A percentile compares a stretch with the other conserved stretches of the same genome.
Conservation (phyloP, 2,113 vertebrate species). For the Tenebrosternarchus preto region DNA sequence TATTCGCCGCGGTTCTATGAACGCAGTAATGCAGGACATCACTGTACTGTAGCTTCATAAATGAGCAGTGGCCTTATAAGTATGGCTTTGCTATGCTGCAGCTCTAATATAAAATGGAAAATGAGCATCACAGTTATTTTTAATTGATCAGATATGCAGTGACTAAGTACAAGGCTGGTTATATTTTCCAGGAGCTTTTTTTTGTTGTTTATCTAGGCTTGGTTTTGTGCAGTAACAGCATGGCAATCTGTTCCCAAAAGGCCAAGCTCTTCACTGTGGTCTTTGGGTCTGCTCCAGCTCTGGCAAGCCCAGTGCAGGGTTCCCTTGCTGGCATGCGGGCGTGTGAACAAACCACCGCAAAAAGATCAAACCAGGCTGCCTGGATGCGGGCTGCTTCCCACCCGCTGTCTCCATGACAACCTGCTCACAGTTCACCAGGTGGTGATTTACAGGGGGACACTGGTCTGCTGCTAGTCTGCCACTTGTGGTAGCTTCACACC, state of each 20-base stretch:
- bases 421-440: slow-evolving; percentile 57
- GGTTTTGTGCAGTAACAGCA: slow-evolving; percentile 20
- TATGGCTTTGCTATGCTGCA: slow-evolving; percentile 10
- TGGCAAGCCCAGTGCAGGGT: slow-evolving; percentile 30
- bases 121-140: slow-evolving; percentile 1
- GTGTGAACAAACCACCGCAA: slow-evolving; percentile 53
- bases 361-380: slow-evolving; percentile 49
- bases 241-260: slow-evolving; percentile 2
- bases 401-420: slow-evolving; percentile 68
- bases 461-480: slow-evolving; percentile 47
- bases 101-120: slow-evolving; percentile 2
- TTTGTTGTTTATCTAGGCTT: slow-evolving; percentile 46
- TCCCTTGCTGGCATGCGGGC: slow-evolving; percentile 54
- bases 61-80: background rate
- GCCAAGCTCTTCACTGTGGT: slow-evolving; percentile 24
- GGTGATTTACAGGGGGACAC: slow-evolving; percentile 60
- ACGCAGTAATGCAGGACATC: background rate
- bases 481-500: slow-evolving; percentile 14
- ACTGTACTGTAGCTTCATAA: background rate
- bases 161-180: slow-evolving; percentile 4
- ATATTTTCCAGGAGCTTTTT: slow-evolving; percentile 20
- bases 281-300: slow-evolving; percentile 27
- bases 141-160: background rate
- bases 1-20: background rate
- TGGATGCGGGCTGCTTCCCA: slow-evolving; percentile 24